These are phyloP conservation scores for Cheirogaleus major DNA, from an alignment of 2,797 vertebrate genomes.

Conservation along the genomic window DNA sequence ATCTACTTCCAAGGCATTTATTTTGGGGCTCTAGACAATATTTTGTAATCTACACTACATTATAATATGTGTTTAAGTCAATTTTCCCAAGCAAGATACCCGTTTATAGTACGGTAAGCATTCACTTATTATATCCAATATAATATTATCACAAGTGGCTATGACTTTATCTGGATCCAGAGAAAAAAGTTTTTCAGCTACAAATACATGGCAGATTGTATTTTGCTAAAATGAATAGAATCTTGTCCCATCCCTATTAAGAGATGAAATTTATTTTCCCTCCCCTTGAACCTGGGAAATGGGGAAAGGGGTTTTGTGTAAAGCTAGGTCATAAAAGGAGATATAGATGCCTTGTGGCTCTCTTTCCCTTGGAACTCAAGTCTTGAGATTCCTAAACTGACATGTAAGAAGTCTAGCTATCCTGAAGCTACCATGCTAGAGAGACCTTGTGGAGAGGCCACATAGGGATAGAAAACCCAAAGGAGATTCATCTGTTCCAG, in stretches of 20 bases:
- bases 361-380: background rate
- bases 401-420: background rate
- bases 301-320: background rate
- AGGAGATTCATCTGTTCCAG: background rate
- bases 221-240: background rate
- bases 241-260: background rate
- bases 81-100: constrained; percentile 5
- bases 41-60: background rate
- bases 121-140: background rate
- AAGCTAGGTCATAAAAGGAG: background rate
- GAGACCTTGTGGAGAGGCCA: background rate
- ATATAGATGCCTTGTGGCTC: background rate
- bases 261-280: background rate
- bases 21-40: background rate
- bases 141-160: background rate
- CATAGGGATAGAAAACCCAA: background rate
- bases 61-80: background rate
- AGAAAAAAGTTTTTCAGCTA: background rate
- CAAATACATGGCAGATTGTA: background rate
- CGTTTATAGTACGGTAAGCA: background rate
- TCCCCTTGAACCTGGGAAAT: background rate
- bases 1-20: constrained; percentile 11
- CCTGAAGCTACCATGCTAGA: background rate
- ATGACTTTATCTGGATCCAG: constrained; percentile 17
- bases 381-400: background rate